Percentiles rank a stretch among this genome's conserved stretches.
phyloP scores from a whole-genome alignment of 2,888 invertebrate genomes.

The Teleiodes luculella region DNA sequence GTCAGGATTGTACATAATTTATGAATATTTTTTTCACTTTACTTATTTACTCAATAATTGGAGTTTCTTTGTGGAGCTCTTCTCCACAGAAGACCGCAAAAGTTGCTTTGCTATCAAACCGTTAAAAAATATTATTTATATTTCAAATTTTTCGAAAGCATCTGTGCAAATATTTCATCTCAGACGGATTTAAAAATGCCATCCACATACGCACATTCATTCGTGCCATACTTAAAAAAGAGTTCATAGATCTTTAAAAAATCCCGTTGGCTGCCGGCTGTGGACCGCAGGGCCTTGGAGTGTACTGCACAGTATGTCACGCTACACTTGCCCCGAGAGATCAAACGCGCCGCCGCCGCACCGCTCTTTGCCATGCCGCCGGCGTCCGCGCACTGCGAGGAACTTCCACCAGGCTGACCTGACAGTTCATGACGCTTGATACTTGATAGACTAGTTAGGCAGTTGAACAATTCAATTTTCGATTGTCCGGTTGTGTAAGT shows the following conservation, averaged over 20 bases:
- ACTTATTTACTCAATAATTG: too few species aligned
- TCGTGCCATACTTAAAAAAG: constrained; percentile 27
- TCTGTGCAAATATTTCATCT: neutral
- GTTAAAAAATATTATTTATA: too few species aligned
- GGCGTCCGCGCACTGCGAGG: constrained; percentile 40
- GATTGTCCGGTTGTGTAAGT: constrained; percentile 1
- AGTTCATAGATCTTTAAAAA: constrained; percentile 59
- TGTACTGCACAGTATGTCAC: constrained; percentile 51
- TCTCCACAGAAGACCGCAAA: too few species aligned
- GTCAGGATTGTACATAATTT: too few species aligned
- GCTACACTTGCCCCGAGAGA: constrained; percentile 54
- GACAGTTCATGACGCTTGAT: constrained; percentile 15
- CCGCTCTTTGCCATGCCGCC: constrained; percentile 46
- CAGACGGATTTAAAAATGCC: neutral
- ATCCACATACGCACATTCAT: neutral
- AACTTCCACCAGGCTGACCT: constrained; percentile 47
- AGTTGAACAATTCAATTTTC: constrained; percentile 18
- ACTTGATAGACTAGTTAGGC: constrained; percentile 15
- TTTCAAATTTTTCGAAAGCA: too few species aligned
- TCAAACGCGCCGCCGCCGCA: constrained; percentile 51
- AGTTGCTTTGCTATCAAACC: too few species aligned
- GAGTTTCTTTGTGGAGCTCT: too few species aligned
- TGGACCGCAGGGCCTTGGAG: constrained; percentile 42
- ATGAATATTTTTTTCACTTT: too few species aligned
- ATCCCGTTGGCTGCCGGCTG: constrained; percentile 29